These are phyloP conservation scores for Amblyteles armatorius DNA, from an alignment of 2,888 invertebrate species.

Conservation along the genomic window DNA sequence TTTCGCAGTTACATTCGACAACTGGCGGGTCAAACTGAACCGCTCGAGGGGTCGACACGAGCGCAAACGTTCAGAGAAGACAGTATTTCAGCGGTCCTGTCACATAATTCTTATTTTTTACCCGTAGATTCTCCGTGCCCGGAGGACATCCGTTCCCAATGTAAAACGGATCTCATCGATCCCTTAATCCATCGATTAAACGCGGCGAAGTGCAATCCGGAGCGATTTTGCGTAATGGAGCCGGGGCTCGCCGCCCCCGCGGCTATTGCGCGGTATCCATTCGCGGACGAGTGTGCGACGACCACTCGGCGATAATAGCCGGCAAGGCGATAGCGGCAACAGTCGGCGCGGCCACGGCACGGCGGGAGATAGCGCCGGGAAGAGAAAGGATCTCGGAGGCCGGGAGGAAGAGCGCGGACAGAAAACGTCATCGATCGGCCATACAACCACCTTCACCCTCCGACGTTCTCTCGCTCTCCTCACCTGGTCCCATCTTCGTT, in stretches of 20 bases:
- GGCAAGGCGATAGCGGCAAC: constrained; percentile 1
- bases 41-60: too few species aligned
- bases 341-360: neutral
- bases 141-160: neutral
- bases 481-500: constrained; percentile 73
- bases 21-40: too few species aligned
- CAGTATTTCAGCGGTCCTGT: too few species aligned
- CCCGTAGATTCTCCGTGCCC: neutral
- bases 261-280: constrained; percentile 10
- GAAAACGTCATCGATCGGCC: constrained; percentile 75
- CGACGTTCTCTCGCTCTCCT: constrained; percentile 22
- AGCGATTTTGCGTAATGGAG: neutral
- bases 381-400: constrained; percentile 28
- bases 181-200: neutral
- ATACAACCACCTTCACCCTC: constrained; percentile 32
- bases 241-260: too few species aligned
- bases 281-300: constrained; percentile 25
- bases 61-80: too few species aligned
- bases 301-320: constrained; percentile 15
- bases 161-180: neutral
- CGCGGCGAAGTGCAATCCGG: neutral
- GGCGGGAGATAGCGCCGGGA: constrained; percentile 21
- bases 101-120: neutral
- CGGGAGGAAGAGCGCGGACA: constrained; percentile 36
- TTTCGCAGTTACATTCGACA: too few species aligned